Evolutionary conservation across 35 echinoderm and acorn worm species (phyloP).

Genomic region (Patiria miniata): DNA sequence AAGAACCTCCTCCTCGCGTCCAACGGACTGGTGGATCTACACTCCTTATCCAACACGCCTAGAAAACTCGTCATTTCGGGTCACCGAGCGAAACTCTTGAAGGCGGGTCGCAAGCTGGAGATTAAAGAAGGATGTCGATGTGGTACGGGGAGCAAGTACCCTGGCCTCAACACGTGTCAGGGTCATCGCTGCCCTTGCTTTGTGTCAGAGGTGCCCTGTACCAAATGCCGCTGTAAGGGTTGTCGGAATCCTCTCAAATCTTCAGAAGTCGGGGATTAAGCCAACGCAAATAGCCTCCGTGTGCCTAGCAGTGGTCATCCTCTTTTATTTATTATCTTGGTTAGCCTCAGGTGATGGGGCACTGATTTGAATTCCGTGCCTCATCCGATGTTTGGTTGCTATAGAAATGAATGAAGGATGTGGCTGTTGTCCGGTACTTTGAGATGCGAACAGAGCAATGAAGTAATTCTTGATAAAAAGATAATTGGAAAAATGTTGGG

Average conservation of each 20-base stretch:
- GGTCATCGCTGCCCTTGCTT: constrained; percentile 86
- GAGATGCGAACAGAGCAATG: too few species aligned
- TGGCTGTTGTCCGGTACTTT: too few species aligned
- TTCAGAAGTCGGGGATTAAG: not conserved
- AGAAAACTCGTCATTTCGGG: constrained; percentile 76
- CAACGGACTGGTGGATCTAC: not conserved
- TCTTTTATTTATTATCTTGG: too few species aligned
- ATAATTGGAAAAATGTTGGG: too few species aligned
- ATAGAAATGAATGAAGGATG: too few species aligned
- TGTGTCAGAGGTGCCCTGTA: constrained; percentile 66
- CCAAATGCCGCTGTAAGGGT: constrained; percentile 77
- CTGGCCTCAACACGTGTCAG: constrained; percentile 73
- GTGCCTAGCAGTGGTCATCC: too few species aligned
- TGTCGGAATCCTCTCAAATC: constrained; percentile 73
- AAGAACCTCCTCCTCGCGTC: constrained; percentile 1
- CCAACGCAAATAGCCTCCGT: too few species aligned
- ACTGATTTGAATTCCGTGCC: too few species aligned
- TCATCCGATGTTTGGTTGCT: too few species aligned
- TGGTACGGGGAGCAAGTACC: constrained; percentile 64
- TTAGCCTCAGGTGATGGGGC: too few species aligned
- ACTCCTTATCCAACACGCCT: constrained; percentile 10
- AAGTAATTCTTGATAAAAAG: too few species aligned
- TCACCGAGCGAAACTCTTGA: constrained; percentile 72
- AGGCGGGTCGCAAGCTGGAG: constrained; percentile 59
- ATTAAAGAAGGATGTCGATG: constrained; percentile 69